Evolutionary conservation across 2,888 invertebrate species (phyloP), one percentile per base, ranked within the genome.

Genomic region (Ophion slaviceki): DNA sequence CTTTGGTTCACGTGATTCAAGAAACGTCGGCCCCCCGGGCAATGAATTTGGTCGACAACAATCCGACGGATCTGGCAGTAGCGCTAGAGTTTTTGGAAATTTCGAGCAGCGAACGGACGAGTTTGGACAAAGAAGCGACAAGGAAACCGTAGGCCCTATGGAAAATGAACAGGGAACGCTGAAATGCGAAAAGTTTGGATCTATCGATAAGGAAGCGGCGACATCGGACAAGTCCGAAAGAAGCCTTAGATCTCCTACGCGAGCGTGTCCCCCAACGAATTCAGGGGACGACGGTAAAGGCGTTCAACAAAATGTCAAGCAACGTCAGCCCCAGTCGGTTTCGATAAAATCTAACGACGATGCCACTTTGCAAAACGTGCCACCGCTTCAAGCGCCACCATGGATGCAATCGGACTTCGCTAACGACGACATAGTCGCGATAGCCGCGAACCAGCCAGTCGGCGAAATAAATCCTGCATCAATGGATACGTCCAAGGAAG

Each of bases 311-410:
- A 68, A 68, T 32, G 6, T 8, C 57, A 81, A 61, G 71, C 76
- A 53, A 66, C 75, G 17, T 11, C 45, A 53, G 8, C 10, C n/a
- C 59, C 78, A 20, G 20, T 40, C 80, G 2, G 36, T 66, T 72
- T 11, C 59, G 11, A 24, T 17, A 1, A 80, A 71, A 36, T 40
- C 72, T 0, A 78, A 36, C 78, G 72, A 32, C 28, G 77, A 8
- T 20, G 17, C 24, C 14, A 76, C 57, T 59, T 66, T 59, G 80
- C 62, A 62, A 67, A 85, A 47, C n/a, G 68, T 86, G 40, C 87
- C 82, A 79, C 90, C 88, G 6, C 71, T 92, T 28, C 90, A 90
- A 64, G 89, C 88, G 57, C 90, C 91, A 67, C 87, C 90, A 6
- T 91, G 92, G 92, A 84, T 90, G 81, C 88, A 45, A 10, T 36